A percentile compares a stretch with the other conserved stretches of the same genome.
phyloP scores from a whole-genome alignment of 2,888 invertebrate genomes.

The Conops quadrifasciatus region DNA sequence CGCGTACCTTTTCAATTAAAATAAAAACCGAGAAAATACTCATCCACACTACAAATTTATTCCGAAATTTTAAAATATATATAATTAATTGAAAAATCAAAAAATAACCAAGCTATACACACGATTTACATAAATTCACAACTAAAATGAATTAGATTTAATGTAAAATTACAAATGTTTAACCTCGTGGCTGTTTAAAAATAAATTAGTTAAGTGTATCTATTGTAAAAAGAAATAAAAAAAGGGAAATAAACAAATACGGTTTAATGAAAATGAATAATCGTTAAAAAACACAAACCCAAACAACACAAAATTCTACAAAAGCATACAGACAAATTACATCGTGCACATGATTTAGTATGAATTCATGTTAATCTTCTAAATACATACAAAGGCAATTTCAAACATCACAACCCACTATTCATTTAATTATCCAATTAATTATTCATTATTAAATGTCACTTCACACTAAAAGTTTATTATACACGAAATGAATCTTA shows the following conservation, averaged over 20 bases:
- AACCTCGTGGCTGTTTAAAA: conserved; percentile 62
- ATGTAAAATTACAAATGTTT: conserved; percentile 35
- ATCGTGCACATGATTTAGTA: conserved; percentile 7
- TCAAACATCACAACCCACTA: too few species aligned
- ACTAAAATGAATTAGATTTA: conserved; percentile 48
- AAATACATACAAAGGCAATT: neutral
- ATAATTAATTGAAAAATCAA: conserved; percentile 20
- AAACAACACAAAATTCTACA: neutral
- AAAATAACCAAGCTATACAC: neutral
- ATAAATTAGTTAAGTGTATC: conserved; percentile 38
- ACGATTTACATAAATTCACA: conserved; percentile 14
- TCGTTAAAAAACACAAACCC: neutral
- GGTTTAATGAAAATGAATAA: too few species aligned
- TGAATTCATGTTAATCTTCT: conserved; percentile 21
- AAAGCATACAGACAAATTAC: neutral
- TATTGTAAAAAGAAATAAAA: conserved; percentile 7
- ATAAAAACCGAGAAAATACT: too few species aligned
- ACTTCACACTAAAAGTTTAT: neutral
- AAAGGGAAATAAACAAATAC: conserved; percentile 11
- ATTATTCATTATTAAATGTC: neutral
- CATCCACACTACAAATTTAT: too few species aligned
- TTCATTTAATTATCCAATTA: too few species aligned
- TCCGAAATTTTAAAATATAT: neutral
- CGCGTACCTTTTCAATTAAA: too few species aligned
- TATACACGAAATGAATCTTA: neutral